Conservation (phyloP, 2,797 vertebrate species). For the Limnodromus scolopaceus region DNA sequence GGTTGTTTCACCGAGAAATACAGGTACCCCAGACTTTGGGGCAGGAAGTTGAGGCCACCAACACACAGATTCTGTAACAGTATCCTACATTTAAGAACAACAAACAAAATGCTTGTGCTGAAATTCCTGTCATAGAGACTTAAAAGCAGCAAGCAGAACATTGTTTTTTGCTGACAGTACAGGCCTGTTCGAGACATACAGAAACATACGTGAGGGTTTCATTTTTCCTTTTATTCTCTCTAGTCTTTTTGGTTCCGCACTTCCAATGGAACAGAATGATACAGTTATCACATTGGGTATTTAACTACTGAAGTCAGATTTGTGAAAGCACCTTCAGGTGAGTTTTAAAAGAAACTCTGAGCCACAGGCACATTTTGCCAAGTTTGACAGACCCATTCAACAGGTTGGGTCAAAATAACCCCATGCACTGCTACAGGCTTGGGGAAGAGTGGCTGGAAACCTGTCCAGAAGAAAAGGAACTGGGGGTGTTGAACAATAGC, state of each 20-base stretch:
- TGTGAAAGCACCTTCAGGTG: background rate
- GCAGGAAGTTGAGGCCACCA: background rate
- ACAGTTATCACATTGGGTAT: background rate
- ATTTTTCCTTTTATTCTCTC: background rate
- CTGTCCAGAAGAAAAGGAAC: no score
- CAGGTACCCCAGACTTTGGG: background rate
- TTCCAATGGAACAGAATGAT: background rate
- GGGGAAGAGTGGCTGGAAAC: no score
- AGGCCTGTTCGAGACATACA: background rate
- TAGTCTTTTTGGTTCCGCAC: background rate
- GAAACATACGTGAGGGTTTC: rapidly evolving
- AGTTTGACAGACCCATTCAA: background rate
- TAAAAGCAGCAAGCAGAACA: background rate
- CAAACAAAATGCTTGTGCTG: background rate
- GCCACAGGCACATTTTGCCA: background rate
- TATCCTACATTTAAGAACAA: background rate
- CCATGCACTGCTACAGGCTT: no score
- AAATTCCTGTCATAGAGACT: background rate
- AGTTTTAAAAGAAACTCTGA: background rate
- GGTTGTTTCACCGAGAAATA: background rate
- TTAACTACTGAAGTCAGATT: background rate
- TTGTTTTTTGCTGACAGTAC: background rate
- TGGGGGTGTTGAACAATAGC: no score
- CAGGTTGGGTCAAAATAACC: background rate
- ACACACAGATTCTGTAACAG: background rate